Percentiles rank a stretch among this genome's conserved stretches.
These are phyloP conservation scores for Odontesthes bonariensis DNA, from an alignment of 2,113 vertebrate genomes.

Conservation along the genomic window DNA sequence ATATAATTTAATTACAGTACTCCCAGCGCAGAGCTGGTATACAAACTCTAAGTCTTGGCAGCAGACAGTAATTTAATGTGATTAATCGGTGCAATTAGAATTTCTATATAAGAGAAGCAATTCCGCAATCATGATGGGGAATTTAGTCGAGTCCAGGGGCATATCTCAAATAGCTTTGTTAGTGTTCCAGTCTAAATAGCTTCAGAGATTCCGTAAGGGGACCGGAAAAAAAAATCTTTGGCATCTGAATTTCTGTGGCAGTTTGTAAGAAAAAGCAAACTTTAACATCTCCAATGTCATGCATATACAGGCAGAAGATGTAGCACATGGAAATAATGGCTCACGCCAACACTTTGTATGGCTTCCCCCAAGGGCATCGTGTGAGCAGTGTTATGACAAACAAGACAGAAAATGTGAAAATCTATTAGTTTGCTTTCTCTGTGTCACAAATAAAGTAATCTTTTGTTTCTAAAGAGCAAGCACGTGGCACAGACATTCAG, in stretches of 20 bases:
- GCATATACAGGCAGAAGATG: background rate
- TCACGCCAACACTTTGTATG: background rate
- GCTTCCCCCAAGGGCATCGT: background rate
- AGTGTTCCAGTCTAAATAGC: conserved; percentile 2
- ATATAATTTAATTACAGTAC: conserved; percentile 71
- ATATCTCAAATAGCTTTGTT: conserved; percentile 17
- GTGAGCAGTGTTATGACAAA: background rate
- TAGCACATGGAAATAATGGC: background rate
- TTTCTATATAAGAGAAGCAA: conserved; percentile 58
- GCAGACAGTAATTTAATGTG: conserved; percentile 66
- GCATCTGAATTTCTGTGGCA: background rate
- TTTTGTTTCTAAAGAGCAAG: background rate
- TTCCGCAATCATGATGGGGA: conserved; percentile 49
- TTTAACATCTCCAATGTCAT: background rate
- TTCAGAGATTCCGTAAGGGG: conserved; percentile 9
- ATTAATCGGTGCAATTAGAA: conserved; percentile 70
- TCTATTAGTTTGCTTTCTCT: background rate
- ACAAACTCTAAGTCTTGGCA: conserved; percentile 56
- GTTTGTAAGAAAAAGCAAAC: background rate
- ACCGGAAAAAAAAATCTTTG: background rate
- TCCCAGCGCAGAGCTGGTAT: conserved; percentile 53
- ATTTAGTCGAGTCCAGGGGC: conserved; percentile 39
- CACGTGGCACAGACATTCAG: background rate
- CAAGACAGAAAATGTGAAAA: background rate
- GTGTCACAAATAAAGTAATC: background rate